Percentiles rank a stretch among this genome's conserved stretches.
These are phyloP conservation scores for Octomys mimax DNA, from an alignment of 2,797 vertebrate species.

Conservation along the genomic window DNA sequence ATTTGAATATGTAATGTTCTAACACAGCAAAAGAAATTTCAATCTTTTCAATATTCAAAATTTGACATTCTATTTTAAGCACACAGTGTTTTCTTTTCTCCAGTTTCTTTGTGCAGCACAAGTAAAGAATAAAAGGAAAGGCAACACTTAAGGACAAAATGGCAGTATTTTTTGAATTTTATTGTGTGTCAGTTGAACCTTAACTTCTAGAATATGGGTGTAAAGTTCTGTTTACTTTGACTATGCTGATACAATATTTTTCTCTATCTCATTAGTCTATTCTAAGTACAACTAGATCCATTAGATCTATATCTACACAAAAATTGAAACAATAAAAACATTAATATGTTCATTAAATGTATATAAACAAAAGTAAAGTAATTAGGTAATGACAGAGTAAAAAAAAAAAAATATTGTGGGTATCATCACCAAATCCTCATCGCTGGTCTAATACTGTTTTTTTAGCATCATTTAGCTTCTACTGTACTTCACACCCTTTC, in stretches of 20 bases:
- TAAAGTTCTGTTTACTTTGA: neutral
- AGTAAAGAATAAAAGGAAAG: neutral
- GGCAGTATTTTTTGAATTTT: neutral
- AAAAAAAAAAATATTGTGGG: neutral
- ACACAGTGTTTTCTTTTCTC: neutral
- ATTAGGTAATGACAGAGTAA: neutral
- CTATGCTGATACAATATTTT: neutral
- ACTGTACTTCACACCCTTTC: neutral
- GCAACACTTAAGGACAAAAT: neutral
- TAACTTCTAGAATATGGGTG: neutral
- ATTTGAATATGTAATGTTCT: conserved; percentile 64
- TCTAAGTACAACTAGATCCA: neutral
- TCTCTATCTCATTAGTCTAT: neutral
- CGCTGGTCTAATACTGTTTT: neutral
- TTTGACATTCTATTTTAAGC: conserved; percentile 24
- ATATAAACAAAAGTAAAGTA: neutral
- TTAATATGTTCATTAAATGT: neutral
- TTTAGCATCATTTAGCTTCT: neutral
- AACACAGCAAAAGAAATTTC: conserved; percentile 35
- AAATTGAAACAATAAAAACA: neutral
- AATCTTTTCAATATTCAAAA: conserved; percentile 45
- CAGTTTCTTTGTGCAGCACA: neutral
- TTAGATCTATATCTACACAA: neutral
- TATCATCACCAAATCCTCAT: neutral
- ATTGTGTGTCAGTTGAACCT: neutral